Conservation (phyloP, 2,797 vertebrate genomes). For the Labroides dimidiatus region DNA sequence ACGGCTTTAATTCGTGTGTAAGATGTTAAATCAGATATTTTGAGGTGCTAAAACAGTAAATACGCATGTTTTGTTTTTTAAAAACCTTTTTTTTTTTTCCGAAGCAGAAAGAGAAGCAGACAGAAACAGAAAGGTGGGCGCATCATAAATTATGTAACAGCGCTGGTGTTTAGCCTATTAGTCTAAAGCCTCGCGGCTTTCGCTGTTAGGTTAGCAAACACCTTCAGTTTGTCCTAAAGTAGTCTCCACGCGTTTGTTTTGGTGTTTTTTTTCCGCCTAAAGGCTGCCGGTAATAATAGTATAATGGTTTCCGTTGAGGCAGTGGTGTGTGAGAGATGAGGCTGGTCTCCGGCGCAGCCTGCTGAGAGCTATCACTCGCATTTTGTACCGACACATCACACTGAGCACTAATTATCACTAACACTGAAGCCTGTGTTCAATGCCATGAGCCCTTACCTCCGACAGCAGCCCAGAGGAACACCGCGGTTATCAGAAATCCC, state of each 20-base stretch:
- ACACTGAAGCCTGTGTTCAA: background rate
- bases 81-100: background rate
- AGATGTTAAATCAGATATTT: background rate
- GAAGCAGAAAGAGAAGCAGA: background rate
- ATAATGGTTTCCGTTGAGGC: background rate
- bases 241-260: background rate
- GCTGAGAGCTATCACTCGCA: conserved; percentile 1
- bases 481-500: conserved; percentile 62
- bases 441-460: conserved; percentile 65
- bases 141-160: conserved; percentile 59
- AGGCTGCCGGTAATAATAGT: background rate
- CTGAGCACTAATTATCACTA: background rate
- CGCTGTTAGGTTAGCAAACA: conserved; percentile 3
- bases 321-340: conserved; percentile 14
- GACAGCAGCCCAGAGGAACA: conserved; percentile 70
- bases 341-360: conserved; percentile 6
- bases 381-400: conserved; percentile 4
- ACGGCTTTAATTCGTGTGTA: background rate
- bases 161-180: conserved; percentile 58
- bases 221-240: background rate
- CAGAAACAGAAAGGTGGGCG: conserved; percentile 21
- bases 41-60: background rate
- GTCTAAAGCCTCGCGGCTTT: conserved; percentile 32
- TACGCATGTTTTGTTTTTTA: background rate
- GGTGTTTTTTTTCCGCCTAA: background rate